These are phyloP conservation scores for Orestias chungarensis DNA, from an alignment of 2,797 vertebrate species.

Conservation along the genomic window DNA sequence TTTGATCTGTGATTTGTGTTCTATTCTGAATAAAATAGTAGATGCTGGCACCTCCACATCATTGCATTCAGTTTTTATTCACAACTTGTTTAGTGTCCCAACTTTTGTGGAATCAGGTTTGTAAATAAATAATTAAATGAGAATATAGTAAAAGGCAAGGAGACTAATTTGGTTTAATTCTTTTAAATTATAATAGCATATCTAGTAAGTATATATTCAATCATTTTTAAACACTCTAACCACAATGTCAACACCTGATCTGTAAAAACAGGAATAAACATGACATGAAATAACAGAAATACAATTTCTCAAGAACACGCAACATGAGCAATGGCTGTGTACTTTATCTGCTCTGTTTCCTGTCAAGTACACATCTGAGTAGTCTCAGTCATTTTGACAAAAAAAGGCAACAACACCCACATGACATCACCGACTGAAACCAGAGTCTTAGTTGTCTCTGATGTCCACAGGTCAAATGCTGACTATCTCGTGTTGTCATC, in stretches of 20 bases:
- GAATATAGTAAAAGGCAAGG: neutral
- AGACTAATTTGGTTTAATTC: neutral
- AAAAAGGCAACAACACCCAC: conserved; percentile 24
- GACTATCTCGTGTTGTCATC: conserved; percentile 60
- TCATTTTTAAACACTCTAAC: neutral
- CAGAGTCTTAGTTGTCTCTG: conserved; percentile 63
- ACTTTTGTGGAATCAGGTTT: no score
- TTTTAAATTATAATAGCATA: neutral
- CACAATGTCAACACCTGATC: neutral
- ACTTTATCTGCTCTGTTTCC: conserved; percentile 20
- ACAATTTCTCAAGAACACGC: neutral
- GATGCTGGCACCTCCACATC: no score
- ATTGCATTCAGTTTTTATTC: no score
- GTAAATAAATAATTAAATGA: no score
- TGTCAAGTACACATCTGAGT: conserved; percentile 41
- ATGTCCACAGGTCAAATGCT: conserved; percentile 58
- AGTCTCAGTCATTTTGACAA: conserved; percentile 34
- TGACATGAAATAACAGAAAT: neutral
- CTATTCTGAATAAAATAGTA: no score
- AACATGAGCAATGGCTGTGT: neutral
- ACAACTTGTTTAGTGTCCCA: no score
- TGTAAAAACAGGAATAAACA: neutral
- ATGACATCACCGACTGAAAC: conserved; percentile 68
- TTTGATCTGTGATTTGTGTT: no score
- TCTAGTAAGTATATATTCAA: no score